Evolutionary conservation across 2,797 vertebrate genomes (phyloP).

Genomic region (Hypotaenidia philippensis): DNA sequence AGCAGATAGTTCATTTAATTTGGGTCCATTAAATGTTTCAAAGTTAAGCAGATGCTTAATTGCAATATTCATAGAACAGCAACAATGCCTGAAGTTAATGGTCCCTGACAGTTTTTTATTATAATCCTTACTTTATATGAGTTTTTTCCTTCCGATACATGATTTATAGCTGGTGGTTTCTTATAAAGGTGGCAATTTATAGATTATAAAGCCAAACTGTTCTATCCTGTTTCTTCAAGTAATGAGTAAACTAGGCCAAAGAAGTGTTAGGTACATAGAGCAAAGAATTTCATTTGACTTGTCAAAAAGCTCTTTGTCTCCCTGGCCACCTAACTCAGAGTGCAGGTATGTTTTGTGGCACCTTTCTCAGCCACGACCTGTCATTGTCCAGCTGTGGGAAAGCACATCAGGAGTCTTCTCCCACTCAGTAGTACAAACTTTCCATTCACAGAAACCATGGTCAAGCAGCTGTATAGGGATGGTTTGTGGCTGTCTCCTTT

Average conservation of each 20-base stretch:
- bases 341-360: background rate
- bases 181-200: background rate
- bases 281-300: background rate
- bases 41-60: conserved; percentile 49
- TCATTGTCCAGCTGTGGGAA: background rate
- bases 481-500: background rate
- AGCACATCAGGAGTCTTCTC: background rate
- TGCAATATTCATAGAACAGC: background rate
- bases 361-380: background rate
- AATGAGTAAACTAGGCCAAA: background rate
- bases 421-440: background rate
- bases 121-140: background rate
- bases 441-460: background rate
- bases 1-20: conserved; percentile 21
- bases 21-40: background rate
- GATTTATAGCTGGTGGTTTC: background rate
- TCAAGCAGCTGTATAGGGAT: background rate
- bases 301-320: background rate
- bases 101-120: background rate
- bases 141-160: background rate
- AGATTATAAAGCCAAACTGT: background rate
- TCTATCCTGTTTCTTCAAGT: background rate
- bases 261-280: background rate
- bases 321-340: background rate
- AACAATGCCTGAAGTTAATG: conserved; percentile 26